Evolutionary conservation across 2,113 vertebrate genomes (phyloP).

Genomic region (Myrmecophaga tridactyla): DNA sequence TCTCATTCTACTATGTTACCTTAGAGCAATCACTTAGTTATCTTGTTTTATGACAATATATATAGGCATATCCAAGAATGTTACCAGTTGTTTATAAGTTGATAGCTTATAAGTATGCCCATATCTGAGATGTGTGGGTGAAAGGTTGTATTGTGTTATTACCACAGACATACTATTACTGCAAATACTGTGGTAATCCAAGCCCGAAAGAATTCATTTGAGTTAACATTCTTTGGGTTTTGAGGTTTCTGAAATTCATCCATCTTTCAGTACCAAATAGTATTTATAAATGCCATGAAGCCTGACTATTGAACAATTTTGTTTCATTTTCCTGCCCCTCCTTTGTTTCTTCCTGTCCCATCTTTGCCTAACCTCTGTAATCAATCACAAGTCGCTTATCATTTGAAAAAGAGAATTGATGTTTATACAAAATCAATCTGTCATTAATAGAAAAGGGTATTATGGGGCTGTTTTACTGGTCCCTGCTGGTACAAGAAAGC

Average conservation of each 20-base stretch:
- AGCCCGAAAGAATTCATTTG: conserved; percentile 59
- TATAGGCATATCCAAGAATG: background rate
- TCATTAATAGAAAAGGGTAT: conserved; percentile 57
- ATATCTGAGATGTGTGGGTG: conserved; percentile 52
- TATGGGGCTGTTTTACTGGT: background rate
- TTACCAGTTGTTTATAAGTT: conserved; percentile 13
- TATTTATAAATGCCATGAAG: conserved; percentile 31
- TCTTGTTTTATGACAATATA: background rate
- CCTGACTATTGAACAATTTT: background rate
- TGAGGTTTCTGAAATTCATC: conserved; percentile 70
- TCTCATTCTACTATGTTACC: background rate
- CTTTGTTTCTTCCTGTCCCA: background rate
- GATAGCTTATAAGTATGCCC: conserved; percentile 5
- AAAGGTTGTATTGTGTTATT: conserved; percentile 65
- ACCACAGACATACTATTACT: conserved; percentile 7
- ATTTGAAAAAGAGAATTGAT: conserved; percentile 29
- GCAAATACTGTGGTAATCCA: conserved; percentile 48
- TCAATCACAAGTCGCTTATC: background rate
- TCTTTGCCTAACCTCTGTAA: conserved; percentile 43
- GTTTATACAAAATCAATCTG: conserved; percentile 40
- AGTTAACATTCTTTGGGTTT: conserved; percentile 70
- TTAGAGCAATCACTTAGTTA: background rate
- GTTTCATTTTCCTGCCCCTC: background rate
- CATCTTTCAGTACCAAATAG: conserved; percentile 34
- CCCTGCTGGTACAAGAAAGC: background rate